Conservation (phyloP, 2,888 invertebrate genomes). For the Hymenopus coronatus region DNA sequence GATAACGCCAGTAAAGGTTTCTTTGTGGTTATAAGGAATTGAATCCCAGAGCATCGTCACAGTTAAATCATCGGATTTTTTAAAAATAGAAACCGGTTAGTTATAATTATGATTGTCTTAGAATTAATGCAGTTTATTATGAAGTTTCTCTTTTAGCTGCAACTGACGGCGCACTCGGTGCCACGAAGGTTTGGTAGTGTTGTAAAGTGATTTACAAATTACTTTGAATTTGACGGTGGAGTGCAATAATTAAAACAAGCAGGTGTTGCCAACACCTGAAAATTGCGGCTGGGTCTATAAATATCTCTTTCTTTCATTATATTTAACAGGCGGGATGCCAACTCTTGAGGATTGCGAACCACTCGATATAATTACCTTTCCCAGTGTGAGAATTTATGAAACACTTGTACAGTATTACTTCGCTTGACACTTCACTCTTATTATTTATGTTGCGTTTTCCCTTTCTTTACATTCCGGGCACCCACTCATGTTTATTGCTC, state of each 20-base stretch:
- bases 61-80: too few relatives aligned
- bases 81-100: too few relatives aligned
- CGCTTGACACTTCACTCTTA: neutral
- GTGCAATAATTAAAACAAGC: neutral
- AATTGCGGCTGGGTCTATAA: neutral
- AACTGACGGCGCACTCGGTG: neutral
- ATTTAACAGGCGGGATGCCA: neutral
- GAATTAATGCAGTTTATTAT: too few relatives aligned
- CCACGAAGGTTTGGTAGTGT: neutral
- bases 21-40: neutral
- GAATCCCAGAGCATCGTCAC: neutral
- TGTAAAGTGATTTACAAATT: neutral
- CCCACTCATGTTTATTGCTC: neutral
- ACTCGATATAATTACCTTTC: neutral
- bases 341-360: neutral
- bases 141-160: too few relatives aligned
- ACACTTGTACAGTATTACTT: neutral
- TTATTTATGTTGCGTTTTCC: neutral
- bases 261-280: neutral
- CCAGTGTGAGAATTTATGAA: neutral
- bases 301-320: neutral
- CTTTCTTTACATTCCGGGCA: neutral
- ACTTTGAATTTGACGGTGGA: neutral
- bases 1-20: too few relatives aligned
- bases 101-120: too few relatives aligned